Evolutionary conservation across 1,140 invertebrate species (phyloP), one percentile per base, ranked within the genome.

Genomic region (Bilobella aurantiaca): DNA sequence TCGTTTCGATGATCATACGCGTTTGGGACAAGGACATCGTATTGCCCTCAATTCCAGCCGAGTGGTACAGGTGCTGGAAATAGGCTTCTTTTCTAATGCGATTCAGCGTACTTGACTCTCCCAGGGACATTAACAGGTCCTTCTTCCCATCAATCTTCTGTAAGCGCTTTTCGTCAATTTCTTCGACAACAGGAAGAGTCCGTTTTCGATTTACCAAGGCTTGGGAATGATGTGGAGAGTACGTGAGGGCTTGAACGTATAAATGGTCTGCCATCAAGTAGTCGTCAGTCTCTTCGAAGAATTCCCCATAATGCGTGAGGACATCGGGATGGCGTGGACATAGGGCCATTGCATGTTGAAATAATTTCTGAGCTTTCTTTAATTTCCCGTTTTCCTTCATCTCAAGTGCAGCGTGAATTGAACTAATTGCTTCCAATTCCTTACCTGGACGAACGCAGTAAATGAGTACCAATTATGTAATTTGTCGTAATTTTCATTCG

Each of bases 21-120:
- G 95, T 94, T 77, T 98, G 90, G 25, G 87, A 84, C n/a, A 98
- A 79, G 30, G 91, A 89, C 86, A 98, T 90, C 1, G 94, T 97
- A 74, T 98, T 98, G 1, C 96, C 96, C 81, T 98, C 95, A 68
- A 98, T 96, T 32, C 90, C 95, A 62, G 95, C 93, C 1, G 93
- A 96, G 74, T 98, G 95, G 79, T 97, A 96, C 64, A 98, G 93
- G 77, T 98, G 92, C 74, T 92, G 86, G 75, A 93, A 96, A 77
- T 96, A 97, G 18, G 90, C 89, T 77, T 96, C 92, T 75, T 91
- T 90, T 75, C 96, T 98, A 1, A 91, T 87, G 70, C 91, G 82
- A n/a, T 89, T 82, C 62, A 96, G 79, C 14, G 90, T 87, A 1
- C 85, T 80, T 37, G 84, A 83, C 68, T 90, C 86, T 53, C 93